Conservation (phyloP, 2,113 vertebrate genomes). For the Diadophis punctatus region DNA sequence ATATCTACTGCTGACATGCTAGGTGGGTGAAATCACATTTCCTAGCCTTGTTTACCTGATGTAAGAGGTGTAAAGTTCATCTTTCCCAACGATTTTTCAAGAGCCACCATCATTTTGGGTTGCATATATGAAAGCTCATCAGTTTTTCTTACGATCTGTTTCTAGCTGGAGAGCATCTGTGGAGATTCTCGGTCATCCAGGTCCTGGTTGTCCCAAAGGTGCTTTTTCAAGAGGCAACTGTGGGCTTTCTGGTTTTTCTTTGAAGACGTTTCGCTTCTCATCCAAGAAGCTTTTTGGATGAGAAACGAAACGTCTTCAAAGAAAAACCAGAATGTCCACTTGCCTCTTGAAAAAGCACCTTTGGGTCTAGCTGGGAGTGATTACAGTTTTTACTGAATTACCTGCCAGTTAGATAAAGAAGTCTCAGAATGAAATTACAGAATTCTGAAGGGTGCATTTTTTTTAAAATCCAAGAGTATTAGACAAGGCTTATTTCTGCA, state of each 20-base stretch:
- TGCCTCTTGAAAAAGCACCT: too few relatives aligned
- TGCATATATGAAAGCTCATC: not conserved
- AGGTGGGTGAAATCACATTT: not conserved
- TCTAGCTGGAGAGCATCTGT: not conserved
- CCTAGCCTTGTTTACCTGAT: not conserved
- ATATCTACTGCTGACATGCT: not conserved
- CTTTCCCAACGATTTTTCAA: not conserved
- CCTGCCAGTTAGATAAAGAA: not conserved
- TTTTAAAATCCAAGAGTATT: not conserved
- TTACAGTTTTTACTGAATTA: not conserved
- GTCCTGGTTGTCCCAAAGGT: too few relatives aligned
- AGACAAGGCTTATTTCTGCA: not conserved
- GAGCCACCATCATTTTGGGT: not conserved
- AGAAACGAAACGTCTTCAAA: too few relatives aligned
- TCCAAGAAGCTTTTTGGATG: too few relatives aligned
- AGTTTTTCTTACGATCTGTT: not conserved
- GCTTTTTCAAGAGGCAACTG: too few relatives aligned
- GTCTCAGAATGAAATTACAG: not conserved
- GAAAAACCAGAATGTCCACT: too few relatives aligned
- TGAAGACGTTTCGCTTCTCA: too few relatives aligned
- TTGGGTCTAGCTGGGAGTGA: not conserved
- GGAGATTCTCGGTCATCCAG: too few relatives aligned
- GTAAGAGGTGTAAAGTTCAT: not conserved
- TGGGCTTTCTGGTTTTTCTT: too few relatives aligned
- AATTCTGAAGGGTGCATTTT: not conserved